These are phyloP conservation scores for Silurus aristotelis DNA, from an alignment of 2,797 vertebrate genomes.

Conservation along the genomic window DNA sequence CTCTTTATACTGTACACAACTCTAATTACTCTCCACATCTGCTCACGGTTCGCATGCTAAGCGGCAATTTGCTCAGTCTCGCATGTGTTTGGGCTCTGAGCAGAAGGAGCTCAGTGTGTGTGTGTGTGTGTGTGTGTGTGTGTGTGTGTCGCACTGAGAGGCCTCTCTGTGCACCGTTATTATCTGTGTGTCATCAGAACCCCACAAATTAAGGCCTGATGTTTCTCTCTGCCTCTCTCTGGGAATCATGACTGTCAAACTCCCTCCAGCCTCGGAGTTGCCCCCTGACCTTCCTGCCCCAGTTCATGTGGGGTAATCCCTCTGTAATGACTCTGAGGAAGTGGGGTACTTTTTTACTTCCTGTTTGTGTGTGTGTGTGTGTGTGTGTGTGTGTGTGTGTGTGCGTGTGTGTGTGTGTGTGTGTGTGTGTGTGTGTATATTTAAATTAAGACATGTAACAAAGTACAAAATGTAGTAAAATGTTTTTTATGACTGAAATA, in stretches of 20 bases:
- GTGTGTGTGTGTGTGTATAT: neutral
- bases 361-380: neutral
- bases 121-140: conserved; percentile 21
- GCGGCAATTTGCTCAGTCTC: conserved; percentile 80
- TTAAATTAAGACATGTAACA: too few species aligned
- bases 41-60: conserved; percentile 81
- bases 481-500: too few species aligned
- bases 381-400: neutral
- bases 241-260: neutral
- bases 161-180: conserved; percentile 18
- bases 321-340: neutral
- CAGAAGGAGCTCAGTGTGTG: conserved; percentile 46
- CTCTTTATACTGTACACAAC: conserved; percentile 76
- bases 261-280: neutral
- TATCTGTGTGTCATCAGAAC: conserved; percentile 74
- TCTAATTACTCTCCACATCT: conserved; percentile 82
- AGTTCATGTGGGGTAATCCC: neutral
- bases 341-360: neutral
- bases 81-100: conserved; percentile 65
- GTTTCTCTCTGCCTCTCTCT: conserved; percentile 63
- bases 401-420: neutral
- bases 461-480: too few species aligned
- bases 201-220: conserved; percentile 78
- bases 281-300: neutral
- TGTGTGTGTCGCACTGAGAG: conserved; percentile 14